Evolutionary conservation across 2,888 invertebrate species (phyloP).

Genomic region (Nemotelus pantherinus): DNA sequence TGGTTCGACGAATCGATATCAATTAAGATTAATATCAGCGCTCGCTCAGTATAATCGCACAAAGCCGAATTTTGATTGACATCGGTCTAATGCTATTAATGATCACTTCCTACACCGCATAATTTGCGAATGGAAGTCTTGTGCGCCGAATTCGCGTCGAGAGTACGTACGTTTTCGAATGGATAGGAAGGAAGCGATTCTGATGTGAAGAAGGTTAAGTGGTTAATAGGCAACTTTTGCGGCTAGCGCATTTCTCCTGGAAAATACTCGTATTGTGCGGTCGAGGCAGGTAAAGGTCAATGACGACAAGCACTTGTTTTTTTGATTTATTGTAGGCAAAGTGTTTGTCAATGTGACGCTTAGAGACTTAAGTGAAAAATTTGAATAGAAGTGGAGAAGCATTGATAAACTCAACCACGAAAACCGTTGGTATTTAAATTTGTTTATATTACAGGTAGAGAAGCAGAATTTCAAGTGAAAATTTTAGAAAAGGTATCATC

Average conservation of each 20-base stretch:
- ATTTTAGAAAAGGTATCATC: too few species aligned
- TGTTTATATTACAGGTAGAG: too few species aligned
- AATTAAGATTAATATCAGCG: conserved; percentile 32
- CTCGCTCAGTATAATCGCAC: conserved; percentile 13
- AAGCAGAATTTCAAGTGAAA: too few species aligned
- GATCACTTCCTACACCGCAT: conserved; percentile 22
- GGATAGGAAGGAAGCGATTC: conserved; percentile 20
- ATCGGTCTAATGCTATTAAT: conserved; percentile 30
- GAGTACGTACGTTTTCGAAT: neutral
- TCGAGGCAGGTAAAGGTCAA: conserved; percentile 25
- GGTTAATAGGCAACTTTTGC: conserved; percentile 11
- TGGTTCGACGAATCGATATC: conserved; percentile 15
- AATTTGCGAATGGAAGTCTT: neutral
- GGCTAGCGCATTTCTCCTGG: conserved; percentile 9
- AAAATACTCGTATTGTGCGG: neutral
- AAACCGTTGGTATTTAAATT: too few species aligned
- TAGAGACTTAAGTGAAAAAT: too few species aligned
- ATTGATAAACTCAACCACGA: too few species aligned
- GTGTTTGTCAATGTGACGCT: too few species aligned
- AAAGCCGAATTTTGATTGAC: conserved; percentile 28
- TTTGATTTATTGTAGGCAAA: neutral
- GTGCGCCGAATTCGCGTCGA: conserved; percentile 5
- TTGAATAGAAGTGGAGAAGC: too few species aligned
- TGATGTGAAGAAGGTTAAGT: conserved; percentile 22
- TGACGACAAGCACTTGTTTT: conserved; percentile 26